Evolutionary conservation across 2,888 invertebrate genomes (phyloP), one percentile per base, ranked within the genome.

Genomic region (Lasioglossum oenotherae): DNA sequence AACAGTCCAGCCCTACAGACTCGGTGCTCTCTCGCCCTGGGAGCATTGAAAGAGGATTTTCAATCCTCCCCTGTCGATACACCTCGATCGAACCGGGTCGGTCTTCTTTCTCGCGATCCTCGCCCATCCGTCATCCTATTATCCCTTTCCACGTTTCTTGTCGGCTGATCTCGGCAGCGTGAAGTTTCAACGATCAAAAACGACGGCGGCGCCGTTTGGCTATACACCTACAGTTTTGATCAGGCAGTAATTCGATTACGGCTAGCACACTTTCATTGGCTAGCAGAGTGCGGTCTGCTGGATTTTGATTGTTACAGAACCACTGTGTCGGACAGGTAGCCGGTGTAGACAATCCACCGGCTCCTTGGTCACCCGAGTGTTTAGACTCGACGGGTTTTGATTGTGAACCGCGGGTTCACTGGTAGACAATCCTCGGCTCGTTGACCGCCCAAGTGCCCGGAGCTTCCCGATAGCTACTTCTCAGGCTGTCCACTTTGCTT

Each of bases 21-120:
- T 16, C 41, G 64, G 41, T 16, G 57, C 46, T 81, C 46, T 35
- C 19, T 31, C 31, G 4, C 38, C 49, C 35, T 19, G 27, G 41
- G 12, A 73, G 53, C 41, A 31, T 38, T 23, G 27, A 31, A 23
- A 72, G 53, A 27, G 72, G 73, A 81, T 44, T 38, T 76, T 73
- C 76, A 23, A 67, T 77, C 60, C 44, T 53, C 35, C 67, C 53
- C 27, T 76, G 81, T 76, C 76, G 73, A 83, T 83, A 74, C 27
- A 64, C 35, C 27, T 75, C 74, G 38, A 67, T 72, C 41, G 46
- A 64, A 31, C 6, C 16, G 16, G 31, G 64, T 31, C 44, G 64
- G 44, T 53, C 53, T n/a, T 67, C 60, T 38, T 23, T 67, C 46
- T 4, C 35, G 31, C 35, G n/a, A n/a, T 57, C n/a, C n/a, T 57